Conservation (phyloP, 1,140 invertebrate species). For the Hydropsyche tenuis region DNA sequence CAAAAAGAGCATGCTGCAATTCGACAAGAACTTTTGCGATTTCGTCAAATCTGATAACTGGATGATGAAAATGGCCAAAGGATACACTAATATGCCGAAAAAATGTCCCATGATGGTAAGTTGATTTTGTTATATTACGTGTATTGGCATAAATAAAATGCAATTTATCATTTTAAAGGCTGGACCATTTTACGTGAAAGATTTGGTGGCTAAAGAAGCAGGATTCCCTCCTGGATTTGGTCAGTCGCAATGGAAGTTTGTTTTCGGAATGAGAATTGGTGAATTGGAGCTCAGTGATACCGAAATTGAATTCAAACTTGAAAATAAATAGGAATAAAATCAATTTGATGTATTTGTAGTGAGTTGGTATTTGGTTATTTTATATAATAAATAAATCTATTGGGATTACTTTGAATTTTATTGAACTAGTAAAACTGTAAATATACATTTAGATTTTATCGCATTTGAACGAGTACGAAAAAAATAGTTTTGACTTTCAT, state of each 20-base stretch:
- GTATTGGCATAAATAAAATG: too few species aligned
- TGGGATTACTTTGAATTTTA: too few species aligned
- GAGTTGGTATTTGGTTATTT: too few species aligned
- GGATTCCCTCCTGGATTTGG: not conserved
- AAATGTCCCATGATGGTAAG: constrained; percentile 20
- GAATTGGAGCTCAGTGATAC: not conserved
- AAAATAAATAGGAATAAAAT: not conserved
- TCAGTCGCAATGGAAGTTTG: not conserved
- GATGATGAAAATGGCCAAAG: not conserved
- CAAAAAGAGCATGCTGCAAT: not conserved
- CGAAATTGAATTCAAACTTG: not conserved
- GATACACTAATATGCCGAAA: not conserved
- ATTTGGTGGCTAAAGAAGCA: not conserved
- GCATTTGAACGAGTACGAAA: too few species aligned
- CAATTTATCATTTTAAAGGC: not conserved
- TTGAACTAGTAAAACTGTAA: too few species aligned
- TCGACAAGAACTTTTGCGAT: constrained; percentile 5
- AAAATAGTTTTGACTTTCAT: too few species aligned
- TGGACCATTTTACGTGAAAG: not conserved
- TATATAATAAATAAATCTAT: too few species aligned
- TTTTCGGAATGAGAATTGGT: not conserved
- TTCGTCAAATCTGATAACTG: constrained; percentile 5
- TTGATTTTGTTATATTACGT: not conserved
- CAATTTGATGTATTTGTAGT: too few species aligned
- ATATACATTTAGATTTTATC: too few species aligned